Evolutionary conservation across 2,888 invertebrate genomes (phyloP).

Genomic region (Lasioglossum leucozonium): DNA sequence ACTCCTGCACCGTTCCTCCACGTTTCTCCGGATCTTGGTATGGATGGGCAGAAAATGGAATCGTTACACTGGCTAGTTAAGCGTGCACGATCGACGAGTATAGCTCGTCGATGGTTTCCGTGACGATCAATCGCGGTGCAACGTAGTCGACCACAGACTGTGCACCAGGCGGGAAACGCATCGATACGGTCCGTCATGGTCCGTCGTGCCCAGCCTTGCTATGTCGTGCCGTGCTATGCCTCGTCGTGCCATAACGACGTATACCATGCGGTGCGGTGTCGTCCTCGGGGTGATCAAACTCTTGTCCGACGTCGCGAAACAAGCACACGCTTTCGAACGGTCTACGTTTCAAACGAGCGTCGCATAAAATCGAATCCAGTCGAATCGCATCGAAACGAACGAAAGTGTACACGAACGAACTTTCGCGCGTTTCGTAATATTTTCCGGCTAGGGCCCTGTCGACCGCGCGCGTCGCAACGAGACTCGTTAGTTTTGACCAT

Average conservation of each 20-base stretch:
- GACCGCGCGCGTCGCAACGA: background rate
- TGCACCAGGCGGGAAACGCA: constrained; percentile 29
- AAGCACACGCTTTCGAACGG: background rate
- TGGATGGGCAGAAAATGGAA: constrained; percentile 20
- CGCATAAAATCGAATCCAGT: background rate
- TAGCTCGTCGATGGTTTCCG: constrained; percentile 7
- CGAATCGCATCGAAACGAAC: background rate
- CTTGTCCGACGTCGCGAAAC: background rate
- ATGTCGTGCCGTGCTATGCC: too few relatives aligned
- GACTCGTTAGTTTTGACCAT: background rate
- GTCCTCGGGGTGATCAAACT: background rate
- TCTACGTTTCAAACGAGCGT: background rate
- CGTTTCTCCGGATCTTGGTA: background rate
- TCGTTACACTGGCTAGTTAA: constrained; percentile 6
- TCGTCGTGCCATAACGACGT: too few relatives aligned
- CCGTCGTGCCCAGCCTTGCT: too few relatives aligned
- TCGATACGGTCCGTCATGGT: background rate
- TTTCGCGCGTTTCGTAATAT: background rate
- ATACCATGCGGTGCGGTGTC: background rate
- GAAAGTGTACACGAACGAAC: background rate
- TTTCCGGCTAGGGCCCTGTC: background rate
- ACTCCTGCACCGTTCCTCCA: background rate
- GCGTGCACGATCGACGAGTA: constrained; percentile 23
- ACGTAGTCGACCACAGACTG: constrained; percentile 16
- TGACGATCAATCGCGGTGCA: background rate